phyloP scores from a whole-genome alignment of 1,140 invertebrate species.

The Zaprionus capensis region DNA sequence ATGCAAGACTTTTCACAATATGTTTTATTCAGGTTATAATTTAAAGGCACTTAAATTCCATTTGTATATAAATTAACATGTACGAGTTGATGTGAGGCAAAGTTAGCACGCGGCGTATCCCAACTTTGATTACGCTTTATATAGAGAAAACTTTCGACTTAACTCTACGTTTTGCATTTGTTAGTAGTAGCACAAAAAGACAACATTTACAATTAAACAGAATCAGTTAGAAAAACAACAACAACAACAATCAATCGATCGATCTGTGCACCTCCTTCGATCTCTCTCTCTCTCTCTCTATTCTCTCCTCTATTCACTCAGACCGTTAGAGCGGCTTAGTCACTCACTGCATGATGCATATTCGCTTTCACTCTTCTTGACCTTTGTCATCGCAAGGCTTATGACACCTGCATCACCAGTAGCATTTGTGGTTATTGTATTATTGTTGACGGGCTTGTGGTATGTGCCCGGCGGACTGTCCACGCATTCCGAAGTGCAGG shows the following conservation, averaged over 20 bases:
- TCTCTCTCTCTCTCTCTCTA: constrained; percentile 9
- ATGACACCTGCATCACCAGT: constrained; percentile 23
- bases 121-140: constrained; percentile 4
- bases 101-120: constrained; percentile 47
- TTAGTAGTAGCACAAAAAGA: constrained; percentile 50
- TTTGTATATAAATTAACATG: constrained; percentile 72
- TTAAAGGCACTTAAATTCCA: constrained; percentile 76
- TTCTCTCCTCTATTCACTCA: background rate
- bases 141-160: constrained; percentile 38
- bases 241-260: constrained; percentile 49
- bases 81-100: constrained; percentile 37
- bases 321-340: constrained; percentile 28
- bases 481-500: constrained; percentile 62
- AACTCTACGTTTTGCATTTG: constrained; percentile 37
- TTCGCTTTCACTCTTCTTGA: constrained; percentile 78
- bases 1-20: constrained; percentile 43
- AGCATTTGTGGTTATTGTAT: constrained; percentile 57
- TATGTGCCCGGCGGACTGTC: constrained; percentile 56
- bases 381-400: constrained; percentile 48
- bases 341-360: constrained; percentile 83
- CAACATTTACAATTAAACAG: constrained; percentile 69
- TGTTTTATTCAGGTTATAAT: constrained; percentile 61
- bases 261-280: constrained; percentile 37
- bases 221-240: constrained; percentile 39
- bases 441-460: constrained; percentile 63